A percentile compares a stretch with the other conserved stretches of the same genome.
Conservation (phyloP, 1,140 invertebrate species). For the Meloidogyne exigua region DNA sequence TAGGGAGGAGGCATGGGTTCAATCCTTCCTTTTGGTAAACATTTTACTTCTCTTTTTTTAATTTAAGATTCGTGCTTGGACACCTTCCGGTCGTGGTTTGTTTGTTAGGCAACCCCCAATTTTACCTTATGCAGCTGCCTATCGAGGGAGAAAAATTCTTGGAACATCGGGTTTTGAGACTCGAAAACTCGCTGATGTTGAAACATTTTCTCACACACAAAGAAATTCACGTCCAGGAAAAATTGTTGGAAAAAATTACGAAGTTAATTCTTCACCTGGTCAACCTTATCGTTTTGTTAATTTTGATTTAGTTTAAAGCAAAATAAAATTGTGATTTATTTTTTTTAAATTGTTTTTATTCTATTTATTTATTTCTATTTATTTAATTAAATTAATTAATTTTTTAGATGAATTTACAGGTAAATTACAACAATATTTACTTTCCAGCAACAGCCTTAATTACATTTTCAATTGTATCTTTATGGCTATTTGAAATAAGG, state of each 20-base stretch:
- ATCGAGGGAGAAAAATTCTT: conserved; percentile 39
- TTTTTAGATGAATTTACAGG: neutral
- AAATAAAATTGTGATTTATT: neutral
- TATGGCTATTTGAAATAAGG: neutral
- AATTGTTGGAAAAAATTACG: conserved; percentile 18
- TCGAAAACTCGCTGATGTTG: conserved; percentile 12
- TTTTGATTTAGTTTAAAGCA: conserved; percentile 22
- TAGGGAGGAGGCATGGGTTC: too few relatives aligned
- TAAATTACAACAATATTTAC: neutral
- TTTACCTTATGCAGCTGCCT: conserved; percentile 35
- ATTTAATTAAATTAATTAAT: neutral
- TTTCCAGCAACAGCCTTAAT: neutral
- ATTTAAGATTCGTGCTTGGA: conserved; percentile 33
- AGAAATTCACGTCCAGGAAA: neutral
- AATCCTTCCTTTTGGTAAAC: too few relatives aligned
- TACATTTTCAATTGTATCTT: neutral
- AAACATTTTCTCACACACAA: conserved; percentile 16
- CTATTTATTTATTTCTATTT: neutral
- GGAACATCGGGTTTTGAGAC: conserved; percentile 36
- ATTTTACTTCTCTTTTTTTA: neutral
- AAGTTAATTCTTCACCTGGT: too few relatives aligned
- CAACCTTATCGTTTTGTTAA: conserved; percentile 15
- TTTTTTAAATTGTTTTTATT: neutral
- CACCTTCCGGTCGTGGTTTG: conserved; percentile 44
- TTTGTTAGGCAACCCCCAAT: conserved; percentile 23